Conservation (phyloP, 1,140 invertebrate species). For the Metaphire vulgaris region DNA sequence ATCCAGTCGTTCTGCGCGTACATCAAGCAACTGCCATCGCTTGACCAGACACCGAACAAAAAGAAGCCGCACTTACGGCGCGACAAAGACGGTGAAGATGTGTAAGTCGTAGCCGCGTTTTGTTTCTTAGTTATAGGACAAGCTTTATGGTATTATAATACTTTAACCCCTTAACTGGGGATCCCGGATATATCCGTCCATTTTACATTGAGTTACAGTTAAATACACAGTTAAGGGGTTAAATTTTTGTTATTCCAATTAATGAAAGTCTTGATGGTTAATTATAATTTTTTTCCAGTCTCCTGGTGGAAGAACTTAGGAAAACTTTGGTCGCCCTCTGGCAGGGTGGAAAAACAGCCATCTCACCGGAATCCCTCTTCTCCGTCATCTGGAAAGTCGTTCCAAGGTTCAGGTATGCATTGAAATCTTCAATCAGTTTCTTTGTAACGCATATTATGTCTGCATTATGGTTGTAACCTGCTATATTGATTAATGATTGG, state of each 20-base stretch:
- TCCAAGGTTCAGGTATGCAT: constrained; percentile 63
- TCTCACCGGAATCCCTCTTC: constrained; percentile 73
- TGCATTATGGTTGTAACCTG: too few relatives aligned
- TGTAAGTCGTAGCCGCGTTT: constrained; percentile 39
- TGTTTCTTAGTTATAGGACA: constrained; percentile 3
- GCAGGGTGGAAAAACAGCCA: constrained; percentile 65
- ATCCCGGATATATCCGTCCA: too few relatives aligned
- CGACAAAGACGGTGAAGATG: constrained; percentile 55
- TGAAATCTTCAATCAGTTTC: not conserved
- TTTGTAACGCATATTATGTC: not conserved
- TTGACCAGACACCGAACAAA: constrained; percentile 56
- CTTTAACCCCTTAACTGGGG: too few relatives aligned
- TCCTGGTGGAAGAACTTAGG: constrained; percentile 70
- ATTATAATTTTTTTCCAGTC: constrained; percentile 56
- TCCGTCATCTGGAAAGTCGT: constrained; percentile 79
- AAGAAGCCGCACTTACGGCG: constrained; percentile 36
- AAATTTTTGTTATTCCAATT: too few relatives aligned
- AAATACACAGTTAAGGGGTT: too few relatives aligned
- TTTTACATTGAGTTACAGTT: too few relatives aligned
- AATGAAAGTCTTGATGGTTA: too few relatives aligned
- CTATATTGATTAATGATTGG: too few relatives aligned
- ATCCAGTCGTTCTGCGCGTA: constrained; percentile 77
- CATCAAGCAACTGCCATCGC: constrained; percentile 68
- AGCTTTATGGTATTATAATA: too few relatives aligned
- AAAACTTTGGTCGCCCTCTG: constrained; percentile 70